A percentile compares a stretch with the other conserved stretches of the same genome.
These are phyloP conservation scores for Pseudoatta argentina DNA, from an alignment of 1,140 invertebrate species.

Conservation along the genomic window DNA sequence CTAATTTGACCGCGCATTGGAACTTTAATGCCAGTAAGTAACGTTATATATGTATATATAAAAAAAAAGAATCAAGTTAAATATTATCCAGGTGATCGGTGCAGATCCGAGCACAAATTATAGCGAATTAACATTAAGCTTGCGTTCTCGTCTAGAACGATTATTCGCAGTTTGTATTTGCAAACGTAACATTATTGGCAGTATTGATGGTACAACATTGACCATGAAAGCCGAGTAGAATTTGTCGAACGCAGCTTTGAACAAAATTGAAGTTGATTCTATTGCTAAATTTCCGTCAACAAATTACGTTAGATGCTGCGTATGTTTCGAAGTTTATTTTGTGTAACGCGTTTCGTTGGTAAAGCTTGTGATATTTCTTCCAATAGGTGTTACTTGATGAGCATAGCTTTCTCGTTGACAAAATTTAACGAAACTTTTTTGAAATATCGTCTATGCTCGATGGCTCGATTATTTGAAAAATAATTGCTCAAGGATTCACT, in stretches of 20 bases:
- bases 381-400: neutral
- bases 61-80: neutral
- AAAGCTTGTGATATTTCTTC: neutral
- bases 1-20: conserved; percentile 64
- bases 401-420: neutral
- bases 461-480: neutral
- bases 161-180: neutral
- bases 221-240: neutral
- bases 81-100: neutral
- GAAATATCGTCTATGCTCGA: neutral
- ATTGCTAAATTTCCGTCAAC: neutral
- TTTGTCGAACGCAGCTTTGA: neutral
- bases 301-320: neutral
- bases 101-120: neutral
- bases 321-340: neutral
- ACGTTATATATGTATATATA: neutral
- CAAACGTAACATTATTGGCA: neutral
- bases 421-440: neutral
- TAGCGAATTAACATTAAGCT: neutral
- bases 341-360: neutral
- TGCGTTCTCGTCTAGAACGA: neutral
- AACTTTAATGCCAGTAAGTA: conserved; percentile 76
- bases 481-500: neutral
- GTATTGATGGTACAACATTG: neutral
- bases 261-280: neutral